Base-by-base conservation (phyloP, 2,797 vertebrate species). In the Sebastes alutus region DNA sequence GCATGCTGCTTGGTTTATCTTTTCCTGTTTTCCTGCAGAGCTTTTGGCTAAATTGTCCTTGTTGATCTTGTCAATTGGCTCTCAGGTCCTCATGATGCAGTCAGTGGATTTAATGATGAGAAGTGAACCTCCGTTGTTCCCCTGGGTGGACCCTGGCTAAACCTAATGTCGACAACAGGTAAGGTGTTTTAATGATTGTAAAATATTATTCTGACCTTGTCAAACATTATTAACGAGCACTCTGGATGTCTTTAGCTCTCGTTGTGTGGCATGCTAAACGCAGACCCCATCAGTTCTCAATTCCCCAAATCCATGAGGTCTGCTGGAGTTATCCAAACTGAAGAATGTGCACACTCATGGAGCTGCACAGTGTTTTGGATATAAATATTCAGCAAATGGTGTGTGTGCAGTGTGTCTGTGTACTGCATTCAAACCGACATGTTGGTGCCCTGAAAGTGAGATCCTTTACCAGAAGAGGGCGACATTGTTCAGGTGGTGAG, bases 401-500 rank as follows among this genome's bases (percentile, higher is more conserved):
- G 20, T 29, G 18, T 27, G 3, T 25, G 6, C 12, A 8, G 12
- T 0, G 18, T 58, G 13, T 54, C 2, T 74, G 30, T 80, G 29
- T 63, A 0, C 18, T 23, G 5, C 3, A 8, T 22, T 10, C 5
- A 27, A 54, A 46, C 25, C 16, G 13, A 6, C 30, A 18, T 73
- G 70, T 29, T 62, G 25, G 29, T 69, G 46, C 63, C 18, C 22
- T 54, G 20, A 16, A 29, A 67, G 58, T 60, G 33, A 2, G 27
- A 23, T 30, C 12, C 3, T 84, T 74, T 69, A 33, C 42, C 93
- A 91, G 81, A 74, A 81, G 92, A 93, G 84, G 94, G 93, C 87
- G 83, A 63, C 85, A 83, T 87, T 90, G 86, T 71, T 88, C 72
- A 75, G 16, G 46, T 1, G 54, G 18, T 74, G 76, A 75, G 33